Percentiles rank a stretch among this genome's conserved stretches.
phyloP scores from a whole-genome alignment of 2,888 invertebrate genomes.

The Aricia artaxerxes region DNA sequence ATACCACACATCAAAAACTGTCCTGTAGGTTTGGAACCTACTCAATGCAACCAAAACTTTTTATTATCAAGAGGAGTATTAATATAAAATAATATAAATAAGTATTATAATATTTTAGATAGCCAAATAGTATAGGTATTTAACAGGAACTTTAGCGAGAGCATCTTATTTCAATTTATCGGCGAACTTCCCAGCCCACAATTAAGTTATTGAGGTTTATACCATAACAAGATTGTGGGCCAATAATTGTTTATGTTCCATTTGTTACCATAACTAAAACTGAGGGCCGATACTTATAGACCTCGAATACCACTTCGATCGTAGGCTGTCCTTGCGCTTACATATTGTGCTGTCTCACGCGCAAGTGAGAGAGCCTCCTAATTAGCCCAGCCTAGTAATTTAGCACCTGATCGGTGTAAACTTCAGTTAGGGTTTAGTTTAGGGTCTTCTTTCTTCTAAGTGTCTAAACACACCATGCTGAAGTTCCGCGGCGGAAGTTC shows the following conservation, averaged over 20 bases:
- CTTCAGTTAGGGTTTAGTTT: not conserved
- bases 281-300: not conserved
- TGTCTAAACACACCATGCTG: too few relatives aligned
- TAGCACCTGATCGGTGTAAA: not conserved
- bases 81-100: not conserved
- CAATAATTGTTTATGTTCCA: not conserved
- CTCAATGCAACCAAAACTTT: not conserved
- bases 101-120: too few relatives aligned
- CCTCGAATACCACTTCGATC: not conserved
- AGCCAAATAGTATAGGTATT: not conserved
- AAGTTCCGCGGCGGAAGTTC: too few relatives aligned
- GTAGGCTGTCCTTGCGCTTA: not conserved
- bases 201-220: constrained; percentile 28
- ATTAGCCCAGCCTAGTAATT: too few relatives aligned
- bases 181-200: not conserved
- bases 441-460: not conserved
- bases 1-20: not conserved
- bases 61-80: not conserved
- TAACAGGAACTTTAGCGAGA: not conserved
- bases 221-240: not conserved
- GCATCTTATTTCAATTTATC: not conserved
- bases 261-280: not conserved
- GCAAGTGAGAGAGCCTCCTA: too few relatives aligned
- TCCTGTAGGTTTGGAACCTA: not conserved
- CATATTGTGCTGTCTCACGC: not conserved